Base-by-base conservation (phyloP, 2,888 invertebrate genomes). In the Alitta virens region DNA sequence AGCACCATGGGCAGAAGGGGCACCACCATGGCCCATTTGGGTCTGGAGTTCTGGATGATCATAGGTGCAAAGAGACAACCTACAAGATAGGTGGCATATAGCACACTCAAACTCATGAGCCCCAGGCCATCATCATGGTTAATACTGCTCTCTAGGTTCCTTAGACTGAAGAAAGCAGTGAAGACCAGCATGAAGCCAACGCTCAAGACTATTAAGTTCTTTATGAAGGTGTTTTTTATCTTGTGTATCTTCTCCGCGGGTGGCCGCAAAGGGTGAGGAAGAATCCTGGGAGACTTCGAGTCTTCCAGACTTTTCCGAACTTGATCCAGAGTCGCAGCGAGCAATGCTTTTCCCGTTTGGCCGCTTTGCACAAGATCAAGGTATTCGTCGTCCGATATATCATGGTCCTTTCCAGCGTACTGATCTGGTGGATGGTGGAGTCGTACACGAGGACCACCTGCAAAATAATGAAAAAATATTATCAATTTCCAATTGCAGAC, bases 61-160 rank as follows among this genome's bases (percentile, higher is more conserved):
- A 72, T 69, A 5, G 77, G 71, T 23, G 76, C 76, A 27, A 76
- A 64, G 16, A 79, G 56, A 62, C 77, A 78, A 23, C 75, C 75
- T 14, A 77, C 43, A 42, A 75, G 71, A 58, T 74, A 79, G 1
- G 71, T 64, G n/a, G 65, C 73, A 65, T 68, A 75, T 42, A 72
- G 64, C 27, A 69, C 67, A 21, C 76, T 74, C 25, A 78, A 67
- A 0, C 76, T 73, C 26, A 72, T 70, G 16, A 79, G 67, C 1
- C 78, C 78, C 18, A 79, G 68, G 9, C 76, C 77, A n/a, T 70
- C 71, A 25, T 75, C 72, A 24, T 74, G 71, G 62, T 79, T 77
- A 49, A 79, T 60, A 58, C 78, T 78, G 63, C 78, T 79, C 66
- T 79, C 78, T 14, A 79, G 68, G 61, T 77, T 79, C 16, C 78